A percentile compares a stretch with the other conserved stretches of the same genome.
These are phyloP conservation scores for Trochalopteron elliotii DNA, from an alignment of 2,113 vertebrate genomes.

Conservation along the genomic window DNA sequence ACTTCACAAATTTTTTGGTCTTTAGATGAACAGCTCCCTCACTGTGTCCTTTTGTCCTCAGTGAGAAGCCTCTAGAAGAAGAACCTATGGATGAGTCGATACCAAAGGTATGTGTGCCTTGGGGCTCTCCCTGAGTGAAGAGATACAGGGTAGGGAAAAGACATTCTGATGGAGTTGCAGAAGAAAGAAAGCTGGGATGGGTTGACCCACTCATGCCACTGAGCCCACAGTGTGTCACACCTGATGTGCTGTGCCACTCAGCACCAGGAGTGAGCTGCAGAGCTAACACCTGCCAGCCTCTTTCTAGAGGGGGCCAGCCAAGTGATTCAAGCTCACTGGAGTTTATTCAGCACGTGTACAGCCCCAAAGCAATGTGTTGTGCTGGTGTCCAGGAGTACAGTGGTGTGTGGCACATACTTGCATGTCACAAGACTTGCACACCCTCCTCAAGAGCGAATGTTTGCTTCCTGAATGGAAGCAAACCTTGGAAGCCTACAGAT, in stretches of 20 bases:
- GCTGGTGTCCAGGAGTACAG: not conserved
- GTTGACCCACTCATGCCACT: rapidly evolving
- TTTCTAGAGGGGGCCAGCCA: not conserved
- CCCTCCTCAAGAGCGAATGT: not conserved
- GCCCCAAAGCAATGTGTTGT: not conserved
- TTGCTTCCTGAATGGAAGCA: not conserved
- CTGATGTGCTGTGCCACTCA: rapidly evolving
- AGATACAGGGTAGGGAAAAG: not conserved
- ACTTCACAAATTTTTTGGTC: not conserved
- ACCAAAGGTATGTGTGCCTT: not conserved
- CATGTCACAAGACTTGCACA: rapidly evolving
- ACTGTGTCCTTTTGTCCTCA: not conserved
- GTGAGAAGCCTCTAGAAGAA: not conserved
- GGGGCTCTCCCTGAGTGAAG: not conserved
- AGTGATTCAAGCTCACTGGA: not conserved
- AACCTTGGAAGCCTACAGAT: not conserved
- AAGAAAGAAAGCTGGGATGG: not conserved
- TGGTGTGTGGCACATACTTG: rapidly evolving
- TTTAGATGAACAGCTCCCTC: not conserved
- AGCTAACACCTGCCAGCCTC: not conserved
- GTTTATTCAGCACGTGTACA: not conserved
- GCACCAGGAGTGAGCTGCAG: not conserved
- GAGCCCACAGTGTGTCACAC: not conserved
- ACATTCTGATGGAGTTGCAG: not conserved
- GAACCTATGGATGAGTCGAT: rapidly evolving